Evolutionary conservation across 2,797 vertebrate species (phyloP), one percentile per base, ranked within the genome.

Genomic region (Oophaga sylvatica): DNA sequence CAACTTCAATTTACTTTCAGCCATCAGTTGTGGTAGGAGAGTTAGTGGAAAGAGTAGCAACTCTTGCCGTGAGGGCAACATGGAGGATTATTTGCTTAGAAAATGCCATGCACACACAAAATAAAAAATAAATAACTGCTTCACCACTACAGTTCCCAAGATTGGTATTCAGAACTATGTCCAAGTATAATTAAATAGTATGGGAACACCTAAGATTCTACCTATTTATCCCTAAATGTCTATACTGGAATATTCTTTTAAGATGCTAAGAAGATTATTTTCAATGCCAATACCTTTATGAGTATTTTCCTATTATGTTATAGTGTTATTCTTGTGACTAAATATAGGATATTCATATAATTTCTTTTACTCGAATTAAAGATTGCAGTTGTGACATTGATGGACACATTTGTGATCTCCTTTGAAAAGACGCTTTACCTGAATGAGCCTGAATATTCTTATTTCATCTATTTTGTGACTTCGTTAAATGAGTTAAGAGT

Each of bases 371-470:
- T 53, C 9, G 6, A 53, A 53, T 53, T 9, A 53, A 53, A 53
- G 8, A 53, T 53, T 53, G 48, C 11, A 53, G 9, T 53, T 53
- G 48, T 53, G 11, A 41, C 35, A 41, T 41, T 41, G 35, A 20
- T 73, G 41, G 45, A 53, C 45, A 53, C 10, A 26, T 77, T 77
- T 53, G 45, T 53, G 48, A 56, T 77, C 48, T 53, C 12, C 48
- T 2, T 56, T 53, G 48, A 77, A 56, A 56, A 19, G 48, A 22
- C 8, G n/a, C 22, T 56, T 53, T 26, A 77, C 53, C 75, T 56
- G 75, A 53, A 77, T 77, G 75, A 77, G 75, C 12, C 75, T 26
- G 15, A 53, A 56, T 48, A 77, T 26, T 77, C 75, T 67, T 67
- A 67, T 67, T 26, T 67, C n/a, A 2, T 12, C 5, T 26, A 26